These are phyloP conservation scores for Ceyx erithaca DNA, from an alignment of 2,797 vertebrate genomes.

Conservation along the genomic window DNA sequence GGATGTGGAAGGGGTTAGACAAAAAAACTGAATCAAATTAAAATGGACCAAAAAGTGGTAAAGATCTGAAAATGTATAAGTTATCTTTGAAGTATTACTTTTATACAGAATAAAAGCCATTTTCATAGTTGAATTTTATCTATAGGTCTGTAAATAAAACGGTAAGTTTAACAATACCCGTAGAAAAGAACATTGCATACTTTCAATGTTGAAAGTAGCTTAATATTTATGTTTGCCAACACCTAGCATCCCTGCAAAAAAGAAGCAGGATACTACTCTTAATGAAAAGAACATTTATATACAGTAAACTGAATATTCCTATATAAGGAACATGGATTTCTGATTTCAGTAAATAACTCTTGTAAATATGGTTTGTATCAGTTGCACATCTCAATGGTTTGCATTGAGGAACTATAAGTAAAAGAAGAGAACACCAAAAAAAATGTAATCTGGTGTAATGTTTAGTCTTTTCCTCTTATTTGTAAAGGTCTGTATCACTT, in stretches of 20 bases:
- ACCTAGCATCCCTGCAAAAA: not conserved
- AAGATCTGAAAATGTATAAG: slow-evolving; percentile 35
- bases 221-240: slow-evolving; percentile 50
- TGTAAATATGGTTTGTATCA: not conserved
- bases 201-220: slow-evolving; percentile 52
- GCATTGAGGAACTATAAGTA: not conserved
- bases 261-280: not conserved
- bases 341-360: not conserved
- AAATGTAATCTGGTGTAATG: not conserved
- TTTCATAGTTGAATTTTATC: slow-evolving; percentile 51
- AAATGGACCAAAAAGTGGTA: slow-evolving; percentile 30
- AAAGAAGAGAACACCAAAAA: not conserved
- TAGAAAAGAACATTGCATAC: not conserved
- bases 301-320: not conserved
- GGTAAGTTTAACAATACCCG: slow-evolving; percentile 47
- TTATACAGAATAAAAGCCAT: slow-evolving; percentile 44
- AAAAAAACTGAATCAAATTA: slow-evolving; percentile 18
- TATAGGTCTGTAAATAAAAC: slow-evolving; percentile 45
- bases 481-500: slow-evolving; percentile 95
- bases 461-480: slow-evolving; percentile 58
- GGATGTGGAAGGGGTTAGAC: not conserved
- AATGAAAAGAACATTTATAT: not conserved
- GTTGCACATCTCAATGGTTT: not conserved
- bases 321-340: not conserved
- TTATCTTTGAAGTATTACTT: slow-evolving; percentile 33